phyloP scores from a whole-genome alignment of 2,888 invertebrate species.

The Orthonychiurus folsomi region DNA sequence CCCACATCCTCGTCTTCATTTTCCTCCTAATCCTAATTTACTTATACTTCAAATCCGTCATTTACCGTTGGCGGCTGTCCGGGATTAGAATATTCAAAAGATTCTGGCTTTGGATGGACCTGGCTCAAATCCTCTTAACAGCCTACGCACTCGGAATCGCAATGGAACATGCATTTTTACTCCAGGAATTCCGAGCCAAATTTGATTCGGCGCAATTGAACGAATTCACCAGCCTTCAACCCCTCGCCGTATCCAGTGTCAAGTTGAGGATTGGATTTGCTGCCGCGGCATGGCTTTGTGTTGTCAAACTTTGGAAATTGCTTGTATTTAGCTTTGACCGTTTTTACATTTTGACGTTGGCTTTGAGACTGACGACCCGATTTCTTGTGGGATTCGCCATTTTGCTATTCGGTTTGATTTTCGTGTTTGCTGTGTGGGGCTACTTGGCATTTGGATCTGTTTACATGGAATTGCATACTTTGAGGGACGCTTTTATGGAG shows the following conservation, averaged over 20 bases:
- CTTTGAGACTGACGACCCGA: slow-evolving; percentile 19
- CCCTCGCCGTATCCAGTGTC: slow-evolving; percentile 20
- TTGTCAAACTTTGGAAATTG: slow-evolving; percentile 24
- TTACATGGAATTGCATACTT: slow-evolving; percentile 19
- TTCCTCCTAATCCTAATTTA: not conserved
- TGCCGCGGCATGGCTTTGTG: slow-evolving; percentile 20
- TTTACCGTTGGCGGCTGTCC: slow-evolving; percentile 1
- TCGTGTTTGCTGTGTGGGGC: slow-evolving; percentile 24
- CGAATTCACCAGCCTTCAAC: slow-evolving; percentile 25
- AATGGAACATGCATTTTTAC: not conserved
- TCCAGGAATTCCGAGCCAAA: not conserved
- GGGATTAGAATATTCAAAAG: slow-evolving; percentile 4
- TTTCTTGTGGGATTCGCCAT: slow-evolving; percentile 16
- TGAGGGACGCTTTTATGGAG: slow-evolving; percentile 21
- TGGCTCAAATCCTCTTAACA: slow-evolving; percentile 16
- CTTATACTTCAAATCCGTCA: not conserved
- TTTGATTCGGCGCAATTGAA: slow-evolving; percentile 17
- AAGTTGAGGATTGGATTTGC: slow-evolving; percentile 17
- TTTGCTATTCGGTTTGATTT: slow-evolving; percentile 13
- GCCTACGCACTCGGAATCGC: slow-evolving; percentile 13
- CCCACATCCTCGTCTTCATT: not conserved
- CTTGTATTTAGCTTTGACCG: slow-evolving; percentile 22
- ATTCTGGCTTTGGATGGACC: slow-evolving; percentile 24
- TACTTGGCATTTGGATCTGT: slow-evolving; percentile 22
- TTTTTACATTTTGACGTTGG: slow-evolving; percentile 23